Conservation (phyloP, 2,888 invertebrate genomes). For the Sarcophaga variegata region DNA sequence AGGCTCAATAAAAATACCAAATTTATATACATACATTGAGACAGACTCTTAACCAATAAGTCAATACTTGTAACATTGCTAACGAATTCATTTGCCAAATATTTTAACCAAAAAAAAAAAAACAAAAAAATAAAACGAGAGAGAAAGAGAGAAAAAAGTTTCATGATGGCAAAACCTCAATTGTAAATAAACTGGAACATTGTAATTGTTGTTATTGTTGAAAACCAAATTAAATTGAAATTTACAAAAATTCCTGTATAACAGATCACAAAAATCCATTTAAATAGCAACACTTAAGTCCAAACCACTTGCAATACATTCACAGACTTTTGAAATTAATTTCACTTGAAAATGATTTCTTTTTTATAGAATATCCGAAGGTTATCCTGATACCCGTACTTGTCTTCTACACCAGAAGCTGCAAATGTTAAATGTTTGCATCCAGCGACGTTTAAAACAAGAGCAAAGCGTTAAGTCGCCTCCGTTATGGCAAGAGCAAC, state of each 20-base stretch:
- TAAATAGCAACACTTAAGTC: not conserved
- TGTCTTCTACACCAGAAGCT: conserved; percentile 97
- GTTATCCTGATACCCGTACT: conserved; percentile 92
- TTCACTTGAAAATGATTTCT: not conserved
- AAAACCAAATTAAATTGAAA: conserved; percentile 14
- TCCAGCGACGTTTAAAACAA: conserved; percentile 83
- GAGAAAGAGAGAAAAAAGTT: not conserved
- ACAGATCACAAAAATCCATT: conserved; percentile 23
- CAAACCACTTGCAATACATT: not conserved
- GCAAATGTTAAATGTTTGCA: conserved; percentile 92
- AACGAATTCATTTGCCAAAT: conserved; percentile 57
- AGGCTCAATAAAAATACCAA: not conserved
- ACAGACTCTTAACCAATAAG: conserved; percentile 22
- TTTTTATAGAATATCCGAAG: conserved; percentile 86
- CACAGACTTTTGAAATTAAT: not conserved
- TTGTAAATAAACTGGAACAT: not conserved
- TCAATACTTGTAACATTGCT: conserved; percentile 52
- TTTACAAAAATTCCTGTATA: not conserved
- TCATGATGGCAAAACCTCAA: not conserved
- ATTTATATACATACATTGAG: not conserved
- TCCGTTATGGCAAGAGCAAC: not conserved
- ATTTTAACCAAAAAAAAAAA: not conserved
- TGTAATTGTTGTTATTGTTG: not conserved
- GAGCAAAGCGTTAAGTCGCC: conserved; percentile 40
- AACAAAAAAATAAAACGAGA: no score